Percentiles rank a stretch among this genome's conserved stretches.
Evolutionary conservation across 2,888 invertebrate genomes (phyloP).

Genomic region (Polymixis lichenea): DNA sequence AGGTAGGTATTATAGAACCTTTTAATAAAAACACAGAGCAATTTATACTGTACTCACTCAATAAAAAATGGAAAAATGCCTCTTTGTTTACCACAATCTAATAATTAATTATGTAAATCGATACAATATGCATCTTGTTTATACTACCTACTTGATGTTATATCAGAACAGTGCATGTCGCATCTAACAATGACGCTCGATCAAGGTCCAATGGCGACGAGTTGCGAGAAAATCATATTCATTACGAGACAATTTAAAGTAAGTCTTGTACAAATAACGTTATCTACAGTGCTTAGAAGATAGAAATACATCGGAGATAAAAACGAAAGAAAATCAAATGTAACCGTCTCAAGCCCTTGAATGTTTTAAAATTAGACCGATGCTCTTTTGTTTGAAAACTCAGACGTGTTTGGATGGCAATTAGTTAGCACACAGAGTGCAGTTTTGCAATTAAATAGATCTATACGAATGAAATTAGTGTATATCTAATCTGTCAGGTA

Average conservation of each 20-base stretch:
- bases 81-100: slow-evolving; percentile 35
- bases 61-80: neutral
- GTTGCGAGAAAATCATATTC: slow-evolving; percentile 44
- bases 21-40: neutral
- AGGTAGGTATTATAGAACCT: neutral
- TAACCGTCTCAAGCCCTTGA: slow-evolving; percentile 17
- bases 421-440: slow-evolving; percentile 21
- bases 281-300: slow-evolving; percentile 35
- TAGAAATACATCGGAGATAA: slow-evolving; percentile 40
- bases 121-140: slow-evolving; percentile 42
- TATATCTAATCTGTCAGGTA: neutral
- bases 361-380: slow-evolving; percentile 43
- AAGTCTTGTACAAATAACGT: slow-evolving; percentile 44
- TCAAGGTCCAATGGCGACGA: slow-evolving; percentile 68
- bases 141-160: slow-evolving; percentile 24
- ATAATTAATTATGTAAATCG: slow-evolving; percentile 58
- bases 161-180: slow-evolving; percentile 44
- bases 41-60: neutral
- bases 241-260: slow-evolving; percentile 22
- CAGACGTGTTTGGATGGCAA: slow-evolving; percentile 20
- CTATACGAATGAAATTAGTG: neutral
- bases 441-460: neutral
- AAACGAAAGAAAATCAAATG: slow-evolving; percentile 25
- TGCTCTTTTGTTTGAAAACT: slow-evolving; percentile 33
- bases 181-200: slow-evolving; percentile 67